Percentiles rank a stretch among this genome's conserved stretches.
These are phyloP conservation scores for Hirtodrosophila confusa DNA, from an alignment of 2,888 invertebrate species.

Conservation along the genomic window DNA sequence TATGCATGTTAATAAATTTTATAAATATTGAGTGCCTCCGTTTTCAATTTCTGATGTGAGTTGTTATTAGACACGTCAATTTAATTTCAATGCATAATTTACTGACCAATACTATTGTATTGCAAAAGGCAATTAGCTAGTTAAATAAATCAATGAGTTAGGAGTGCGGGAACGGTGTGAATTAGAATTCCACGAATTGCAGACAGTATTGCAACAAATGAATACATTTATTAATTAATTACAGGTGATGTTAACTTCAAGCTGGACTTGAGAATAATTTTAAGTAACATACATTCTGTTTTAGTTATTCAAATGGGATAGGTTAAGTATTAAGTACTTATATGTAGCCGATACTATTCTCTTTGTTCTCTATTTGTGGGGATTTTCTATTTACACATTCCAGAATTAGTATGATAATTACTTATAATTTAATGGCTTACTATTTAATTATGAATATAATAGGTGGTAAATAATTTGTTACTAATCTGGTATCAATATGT, in stretches of 20 bases:
- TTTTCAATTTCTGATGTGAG: slow-evolving; percentile 11
- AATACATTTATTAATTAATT: neutral
- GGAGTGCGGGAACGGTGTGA: neutral
- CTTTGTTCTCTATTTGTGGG: too few species aligned
- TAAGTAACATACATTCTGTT: too few species aligned
- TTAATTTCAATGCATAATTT: slow-evolving; percentile 34
- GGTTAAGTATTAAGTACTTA: too few species aligned
- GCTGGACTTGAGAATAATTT: too few species aligned
- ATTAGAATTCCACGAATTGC: slow-evolving; percentile 9
- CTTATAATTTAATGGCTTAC: slow-evolving; percentile 18
- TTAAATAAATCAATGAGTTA: slow-evolving; percentile 47
- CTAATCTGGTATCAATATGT: slow-evolving; percentile 36
- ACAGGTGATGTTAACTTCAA: neutral
- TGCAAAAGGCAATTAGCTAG: slow-evolving; percentile 57
- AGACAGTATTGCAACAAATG: neutral
- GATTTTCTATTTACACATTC: too few species aligned
- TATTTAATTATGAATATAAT: slow-evolving; percentile 22
- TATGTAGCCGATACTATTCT: too few species aligned
- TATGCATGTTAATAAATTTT: neutral
- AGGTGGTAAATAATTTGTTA: slow-evolving; percentile 33
- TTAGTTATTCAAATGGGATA: too few species aligned
- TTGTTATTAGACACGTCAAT: slow-evolving; percentile 13
- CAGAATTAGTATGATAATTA: neutral
- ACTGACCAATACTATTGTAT: slow-evolving; percentile 31
- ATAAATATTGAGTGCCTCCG: slow-evolving; percentile 12